A percentile compares a stretch with the other conserved stretches of the same genome.
phyloP scores from a whole-genome alignment of 2,888 invertebrate genomes.

The Rhamphomyia laevipes region DNA sequence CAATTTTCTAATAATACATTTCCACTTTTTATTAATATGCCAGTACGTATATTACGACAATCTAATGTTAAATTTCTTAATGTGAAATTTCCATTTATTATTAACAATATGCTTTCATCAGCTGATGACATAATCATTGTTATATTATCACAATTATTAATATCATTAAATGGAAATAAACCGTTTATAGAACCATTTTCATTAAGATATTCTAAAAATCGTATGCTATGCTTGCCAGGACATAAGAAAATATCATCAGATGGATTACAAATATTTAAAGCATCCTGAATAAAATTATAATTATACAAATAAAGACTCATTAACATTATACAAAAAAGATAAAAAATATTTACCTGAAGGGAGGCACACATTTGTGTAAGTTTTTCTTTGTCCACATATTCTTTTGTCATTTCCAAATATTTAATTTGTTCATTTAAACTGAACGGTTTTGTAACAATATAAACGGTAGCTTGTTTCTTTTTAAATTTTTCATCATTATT shows the following conservation, averaged over 20 bases:
- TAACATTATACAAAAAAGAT: neutral
- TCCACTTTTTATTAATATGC: constrained; percentile 41
- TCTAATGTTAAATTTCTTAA: constrained; percentile 45
- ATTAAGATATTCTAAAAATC: constrained; percentile 41
- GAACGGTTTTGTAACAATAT: constrained; percentile 39
- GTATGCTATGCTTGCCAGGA: constrained; percentile 40
- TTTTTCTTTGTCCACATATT: constrained; percentile 29
- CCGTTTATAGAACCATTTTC: constrained; percentile 38
- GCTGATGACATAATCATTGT: constrained; percentile 34
- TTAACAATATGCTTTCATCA: constrained; percentile 42
- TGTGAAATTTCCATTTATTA: constrained; percentile 40
- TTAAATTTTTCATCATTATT: constrained; percentile 13
- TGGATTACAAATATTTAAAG: constrained; percentile 28
- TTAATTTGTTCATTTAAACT: constrained; percentile 38
- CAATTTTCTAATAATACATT: constrained; percentile 40
- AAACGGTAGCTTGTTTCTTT: constrained; percentile 28
- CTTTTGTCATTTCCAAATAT: constrained; percentile 36
- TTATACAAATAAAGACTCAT: constrained; percentile 2
- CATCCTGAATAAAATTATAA: constrained; percentile 24
- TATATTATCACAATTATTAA: neutral
- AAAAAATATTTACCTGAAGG: neutral
- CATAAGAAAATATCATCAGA: constrained; percentile 42
- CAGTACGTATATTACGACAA: constrained; percentile 41
- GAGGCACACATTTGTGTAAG: constrained; percentile 37
- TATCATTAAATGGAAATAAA: constrained; percentile 10